A percentile compares a stretch with the other conserved stretches of the same genome.
Conservation (phyloP, 2,888 invertebrate genomes). For the Clistopyga incitator region DNA sequence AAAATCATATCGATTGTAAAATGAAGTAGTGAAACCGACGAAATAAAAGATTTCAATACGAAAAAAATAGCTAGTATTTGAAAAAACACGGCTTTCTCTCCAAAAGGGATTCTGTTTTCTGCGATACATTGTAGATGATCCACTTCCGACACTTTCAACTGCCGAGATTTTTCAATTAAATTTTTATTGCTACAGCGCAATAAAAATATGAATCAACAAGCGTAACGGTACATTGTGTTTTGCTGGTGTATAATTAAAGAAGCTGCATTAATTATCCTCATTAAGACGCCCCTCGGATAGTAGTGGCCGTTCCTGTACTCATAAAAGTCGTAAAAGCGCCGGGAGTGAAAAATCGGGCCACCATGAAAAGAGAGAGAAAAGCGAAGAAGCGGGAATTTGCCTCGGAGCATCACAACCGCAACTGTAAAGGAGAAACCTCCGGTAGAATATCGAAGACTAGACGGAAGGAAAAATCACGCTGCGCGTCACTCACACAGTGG, state of each 20-base stretch:
- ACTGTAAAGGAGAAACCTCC: neutral
- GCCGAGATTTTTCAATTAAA: conserved; percentile 20
- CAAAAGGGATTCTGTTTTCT: neutral
- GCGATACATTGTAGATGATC: neutral
- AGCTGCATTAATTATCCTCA: conserved; percentile 53
- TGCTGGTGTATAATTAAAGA: conserved; percentile 18
- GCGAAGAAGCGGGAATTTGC: conserved; percentile 9
- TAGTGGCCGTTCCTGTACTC: conserved; percentile 29
- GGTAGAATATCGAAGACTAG: conserved; percentile 15
- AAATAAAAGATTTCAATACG: neutral
- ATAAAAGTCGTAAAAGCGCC: conserved; percentile 35
- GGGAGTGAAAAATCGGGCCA: conserved; percentile 30
- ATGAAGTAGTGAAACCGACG: neutral
- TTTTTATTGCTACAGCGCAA: conserved; percentile 10
- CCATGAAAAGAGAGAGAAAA: neutral
- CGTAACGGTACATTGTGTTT: neutral
- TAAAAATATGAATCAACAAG: neutral
- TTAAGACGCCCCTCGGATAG: conserved; percentile 26
- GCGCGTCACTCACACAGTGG: conserved; percentile 59
- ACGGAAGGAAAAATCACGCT: conserved; percentile 49
- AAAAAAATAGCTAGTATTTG: neutral
- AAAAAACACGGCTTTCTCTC: neutral
- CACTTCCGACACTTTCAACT: conserved; percentile 6
- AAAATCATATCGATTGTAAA: neutral
- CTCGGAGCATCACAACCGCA: neutral